Percentiles rank a stretch among this genome's conserved stretches.
phyloP scores from a whole-genome alignment of 2,888 invertebrate species.

The Beris morrisii region DNA sequence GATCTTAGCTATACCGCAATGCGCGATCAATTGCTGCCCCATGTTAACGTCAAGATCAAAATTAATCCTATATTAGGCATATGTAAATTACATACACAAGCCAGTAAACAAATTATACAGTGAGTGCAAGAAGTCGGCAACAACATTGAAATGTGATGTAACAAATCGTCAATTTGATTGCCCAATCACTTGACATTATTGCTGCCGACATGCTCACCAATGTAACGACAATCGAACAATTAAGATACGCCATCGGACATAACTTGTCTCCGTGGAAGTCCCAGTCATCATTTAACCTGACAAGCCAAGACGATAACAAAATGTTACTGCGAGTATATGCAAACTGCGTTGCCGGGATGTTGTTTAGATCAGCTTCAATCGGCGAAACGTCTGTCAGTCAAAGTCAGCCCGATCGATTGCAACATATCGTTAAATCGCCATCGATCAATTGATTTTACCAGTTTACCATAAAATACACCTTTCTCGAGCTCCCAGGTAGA shows the following conservation, averaged over 20 bases:
- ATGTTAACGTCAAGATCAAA: too few relatives aligned
- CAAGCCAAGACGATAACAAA: conserved; percentile 11
- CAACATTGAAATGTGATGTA: conserved; percentile 17
- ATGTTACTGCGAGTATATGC: conserved; percentile 14
- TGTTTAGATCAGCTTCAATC: conserved; percentile 24
- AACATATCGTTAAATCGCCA: conserved; percentile 53
- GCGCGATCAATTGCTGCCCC: too few relatives aligned
- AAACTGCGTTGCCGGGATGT: conserved; percentile 18
- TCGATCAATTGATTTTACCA: conserved; percentile 48
- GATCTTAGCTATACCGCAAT: too few relatives aligned
- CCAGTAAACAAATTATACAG: too few relatives aligned
- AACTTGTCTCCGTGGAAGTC: conserved; percentile 23
- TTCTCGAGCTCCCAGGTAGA: conserved; percentile 13
- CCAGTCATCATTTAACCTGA: conserved; percentile 18
- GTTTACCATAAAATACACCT: too few relatives aligned
- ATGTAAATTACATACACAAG: too few relatives aligned
- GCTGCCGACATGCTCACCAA: conserved; percentile 36
- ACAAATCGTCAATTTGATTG: conserved; percentile 31
- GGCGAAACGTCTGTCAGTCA: neutral
- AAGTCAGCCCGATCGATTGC: conserved; percentile 53
- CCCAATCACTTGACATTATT: conserved; percentile 38
- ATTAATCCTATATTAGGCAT: too few relatives aligned
- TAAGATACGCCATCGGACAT: conserved; percentile 38
- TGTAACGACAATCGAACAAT: conserved; percentile 37
- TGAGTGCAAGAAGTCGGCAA: neutral